These are phyloP conservation scores for Euleptes europaea DNA, from an alignment of 2,113 vertebrate species.

Conservation along the genomic window DNA sequence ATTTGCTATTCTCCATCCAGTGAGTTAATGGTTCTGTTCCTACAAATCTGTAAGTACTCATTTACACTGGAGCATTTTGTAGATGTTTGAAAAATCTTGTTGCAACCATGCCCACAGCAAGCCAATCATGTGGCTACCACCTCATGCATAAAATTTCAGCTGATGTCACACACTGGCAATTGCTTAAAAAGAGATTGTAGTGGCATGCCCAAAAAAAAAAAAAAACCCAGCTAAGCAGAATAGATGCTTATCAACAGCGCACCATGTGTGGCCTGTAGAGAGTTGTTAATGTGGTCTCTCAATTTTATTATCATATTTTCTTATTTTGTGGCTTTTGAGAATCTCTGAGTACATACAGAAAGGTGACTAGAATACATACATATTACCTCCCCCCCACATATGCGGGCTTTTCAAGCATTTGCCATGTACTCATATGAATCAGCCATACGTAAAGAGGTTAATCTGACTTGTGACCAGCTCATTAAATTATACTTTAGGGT, in stretches of 20 bases:
- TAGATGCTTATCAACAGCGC: neutral
- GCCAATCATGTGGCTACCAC: neutral
- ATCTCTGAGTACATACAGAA: neutral
- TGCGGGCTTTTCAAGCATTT: neutral
- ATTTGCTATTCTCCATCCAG: neutral
- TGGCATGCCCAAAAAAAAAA: neutral
- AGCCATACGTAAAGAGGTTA: neutral
- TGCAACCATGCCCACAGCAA: neutral
- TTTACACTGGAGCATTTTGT: neutral
- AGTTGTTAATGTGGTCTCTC: neutral
- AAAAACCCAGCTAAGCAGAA: neutral
- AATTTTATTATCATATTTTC: neutral
- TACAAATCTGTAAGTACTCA: rapidly evolving
- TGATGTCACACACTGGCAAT: neutral
- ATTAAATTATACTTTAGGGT: no score
- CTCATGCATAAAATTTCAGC: neutral
- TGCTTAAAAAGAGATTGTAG: neutral
- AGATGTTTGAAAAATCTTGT: neutral
- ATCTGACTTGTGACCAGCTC: neutral
- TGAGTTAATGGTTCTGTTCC: rapidly evolving
- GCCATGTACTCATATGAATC: neutral
- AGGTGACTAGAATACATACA: neutral
- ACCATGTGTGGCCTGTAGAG: neutral
- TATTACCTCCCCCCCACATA: no score
- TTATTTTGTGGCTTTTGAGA: neutral